These are phyloP conservation scores for Acrocephalus kingi DNA, from an alignment of 2,113 vertebrate genomes.

Conservation along the genomic window DNA sequence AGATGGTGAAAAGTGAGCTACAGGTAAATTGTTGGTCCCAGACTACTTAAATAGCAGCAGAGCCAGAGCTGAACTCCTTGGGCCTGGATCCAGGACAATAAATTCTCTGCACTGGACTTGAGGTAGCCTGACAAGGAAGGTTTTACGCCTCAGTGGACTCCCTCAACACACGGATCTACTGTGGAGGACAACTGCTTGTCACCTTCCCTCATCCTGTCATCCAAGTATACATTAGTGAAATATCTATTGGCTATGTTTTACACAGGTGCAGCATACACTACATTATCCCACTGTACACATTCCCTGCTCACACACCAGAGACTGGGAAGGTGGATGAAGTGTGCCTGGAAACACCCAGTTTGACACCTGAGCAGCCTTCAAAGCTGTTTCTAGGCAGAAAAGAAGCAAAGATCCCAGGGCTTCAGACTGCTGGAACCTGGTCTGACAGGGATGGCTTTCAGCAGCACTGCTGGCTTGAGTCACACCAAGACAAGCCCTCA, in stretches of 20 bases:
- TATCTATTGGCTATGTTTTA: not conserved
- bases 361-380: not conserved
- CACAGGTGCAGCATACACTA: not conserved
- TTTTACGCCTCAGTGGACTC: not conserved
- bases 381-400: not conserved
- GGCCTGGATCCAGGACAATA: constrained; percentile 35
- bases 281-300: not conserved
- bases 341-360: not conserved
- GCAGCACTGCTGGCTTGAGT: not conserved
- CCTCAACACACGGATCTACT: not conserved
- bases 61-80: constrained; percentile 11
- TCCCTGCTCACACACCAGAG: not conserved
- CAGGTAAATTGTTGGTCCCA: constrained; percentile 55
- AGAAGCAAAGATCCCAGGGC: not conserved
- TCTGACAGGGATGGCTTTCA: not conserved
- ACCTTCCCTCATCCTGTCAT: not conserved
- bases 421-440: not conserved
- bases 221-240: not conserved
- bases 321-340: not conserved
- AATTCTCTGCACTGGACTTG: not conserved
- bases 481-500: not conserved
- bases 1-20: constrained; percentile 51
- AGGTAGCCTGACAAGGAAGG: not conserved
- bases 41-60: constrained; percentile 29
- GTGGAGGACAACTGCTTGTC: not conserved